Base-by-base conservation (phyloP, 2,888 invertebrate genomes). In the Venustoraphidia nigricollis region DNA sequence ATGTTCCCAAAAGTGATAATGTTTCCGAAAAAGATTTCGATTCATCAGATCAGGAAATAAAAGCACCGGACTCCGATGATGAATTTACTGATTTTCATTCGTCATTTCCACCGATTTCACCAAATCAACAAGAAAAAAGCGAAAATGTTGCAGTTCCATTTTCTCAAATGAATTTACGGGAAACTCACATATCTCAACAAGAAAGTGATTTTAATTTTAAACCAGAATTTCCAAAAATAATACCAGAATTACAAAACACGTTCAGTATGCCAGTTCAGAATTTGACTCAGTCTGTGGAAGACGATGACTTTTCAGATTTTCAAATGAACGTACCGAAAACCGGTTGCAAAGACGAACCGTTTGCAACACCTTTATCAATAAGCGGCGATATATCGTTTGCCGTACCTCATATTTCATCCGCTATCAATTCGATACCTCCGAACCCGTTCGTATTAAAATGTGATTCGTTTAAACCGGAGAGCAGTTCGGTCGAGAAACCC, bases 81-180 rank as follows among this genome's bases (percentile, higher is more conserved):
- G 70, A 72, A 50, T 72, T 73, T 54, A 65, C 68, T 46, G 68
- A 71, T 45, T 71, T 71, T 57, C 69, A 71, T 57, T 65, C 60
- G 51, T 59, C 63, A 13, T 57, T 60, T 14, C 49, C 53, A 10
- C 53, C 48, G 36, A 36, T 11, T 34, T 34, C 34, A 27, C 14
- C 46, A 49, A 43, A 44, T 42, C 49, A 35, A n/a, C 41, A 45
- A 42, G 43, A n/a, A 36, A 35, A 37, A 50, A 47, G 38, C 17
- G 45, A 53, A 51, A 47, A 47, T 52, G 41, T 13, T 37, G 39
- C 34, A 27, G 10, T 36, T 5, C 10, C 39, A 47, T 34, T 45
- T 45, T 48, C 37, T 46, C 14, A 46, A 38, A 34, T 55, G 54
- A 55, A 43, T 9, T 53, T 67, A 49, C 53, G 65, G 45, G 67